Evolutionary conservation across 2,888 invertebrate species (phyloP).

Genomic region (Pimpla rufipes): DNA sequence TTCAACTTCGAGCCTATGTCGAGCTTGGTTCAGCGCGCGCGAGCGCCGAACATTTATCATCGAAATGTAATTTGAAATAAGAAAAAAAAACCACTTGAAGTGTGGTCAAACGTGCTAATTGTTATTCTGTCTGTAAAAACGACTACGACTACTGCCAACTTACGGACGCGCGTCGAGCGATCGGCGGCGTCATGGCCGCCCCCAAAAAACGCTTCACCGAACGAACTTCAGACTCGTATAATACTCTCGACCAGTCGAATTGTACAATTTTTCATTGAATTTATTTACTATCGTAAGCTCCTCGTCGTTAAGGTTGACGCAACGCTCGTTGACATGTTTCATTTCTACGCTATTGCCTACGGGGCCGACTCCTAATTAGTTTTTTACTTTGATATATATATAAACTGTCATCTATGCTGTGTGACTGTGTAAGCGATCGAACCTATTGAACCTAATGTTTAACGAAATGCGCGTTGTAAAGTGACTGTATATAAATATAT

Average conservation of each 20-base stretch:
- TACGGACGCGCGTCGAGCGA: constrained; percentile 56
- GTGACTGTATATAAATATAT: constrained; percentile 84
- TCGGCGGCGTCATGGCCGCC: constrained; percentile 40
- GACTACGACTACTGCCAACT: constrained; percentile 75
- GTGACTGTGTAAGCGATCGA: constrained; percentile 77
- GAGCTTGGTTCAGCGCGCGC: constrained; percentile 50
- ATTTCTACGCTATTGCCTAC: constrained; percentile 15
- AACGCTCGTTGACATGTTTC: constrained; percentile 14
- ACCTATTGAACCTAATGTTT: constrained; percentile 78
- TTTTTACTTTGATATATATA: constrained; percentile 82
- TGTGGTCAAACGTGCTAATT: constrained; percentile 35
- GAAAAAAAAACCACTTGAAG: constrained; percentile 4
- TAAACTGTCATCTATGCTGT: constrained; percentile 76
- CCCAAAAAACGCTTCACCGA: constrained; percentile 28
- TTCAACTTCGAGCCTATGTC: constrained; percentile 44
- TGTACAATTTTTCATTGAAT: constrained; percentile 6
- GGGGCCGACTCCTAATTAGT: constrained; percentile 75
- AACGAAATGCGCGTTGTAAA: constrained; percentile 84
- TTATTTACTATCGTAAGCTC: constrained; percentile 2
- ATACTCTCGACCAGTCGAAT: constrained; percentile 22
- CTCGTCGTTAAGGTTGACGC: not conserved
- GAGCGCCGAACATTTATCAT: constrained; percentile 5
- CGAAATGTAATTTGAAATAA: constrained; percentile 7
- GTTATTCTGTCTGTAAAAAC: constrained; percentile 52
- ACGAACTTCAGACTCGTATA: constrained; percentile 39